Percentiles rank a stretch among this genome's conserved stretches.
Evolutionary conservation across 2,888 invertebrate species (phyloP).

Genomic region (Lissocephala sabroskyi): DNA sequence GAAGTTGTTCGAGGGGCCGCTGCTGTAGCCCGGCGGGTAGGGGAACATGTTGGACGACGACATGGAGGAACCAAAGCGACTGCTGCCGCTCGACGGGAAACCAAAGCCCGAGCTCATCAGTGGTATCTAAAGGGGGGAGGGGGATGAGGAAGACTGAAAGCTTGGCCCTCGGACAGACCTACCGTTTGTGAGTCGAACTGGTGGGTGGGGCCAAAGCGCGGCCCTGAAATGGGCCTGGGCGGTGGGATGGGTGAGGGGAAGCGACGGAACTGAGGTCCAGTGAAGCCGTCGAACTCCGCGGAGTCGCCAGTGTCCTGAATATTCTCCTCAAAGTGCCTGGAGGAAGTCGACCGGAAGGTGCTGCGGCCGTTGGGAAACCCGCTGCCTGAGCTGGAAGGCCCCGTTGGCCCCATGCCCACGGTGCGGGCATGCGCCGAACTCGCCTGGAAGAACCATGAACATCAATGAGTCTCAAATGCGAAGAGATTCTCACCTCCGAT

Average conservation of each 20-base stretch:
- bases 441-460: too few relatives aligned
- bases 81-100: too few relatives aligned
- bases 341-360: too few relatives aligned
- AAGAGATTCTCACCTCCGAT: too few relatives aligned
- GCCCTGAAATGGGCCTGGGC: not conserved
- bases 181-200: not conserved
- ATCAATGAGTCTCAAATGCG: too few relatives aligned
- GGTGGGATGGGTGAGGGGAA: not conserved
- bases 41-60: not conserved
- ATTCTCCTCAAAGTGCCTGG: too few relatives aligned
- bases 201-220: not conserved
- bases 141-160: not conserved
- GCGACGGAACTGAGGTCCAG: not conserved
- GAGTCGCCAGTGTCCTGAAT: not conserved
- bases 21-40: not conserved
- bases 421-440: too few relatives aligned
- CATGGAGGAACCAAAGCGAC: too few relatives aligned
- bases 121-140: slow-evolving; percentile 6
- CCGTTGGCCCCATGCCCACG: too few relatives aligned
- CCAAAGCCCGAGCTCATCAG: not conserved
- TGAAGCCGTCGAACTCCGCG: not conserved
- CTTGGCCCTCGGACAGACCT: not conserved
- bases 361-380: too few relatives aligned
- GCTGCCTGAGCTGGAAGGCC: too few relatives aligned
- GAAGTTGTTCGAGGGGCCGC: slow-evolving; percentile 28